A percentile compares a stretch with the other conserved stretches of the same genome.
Evolutionary conservation across 2,797 vertebrate species (phyloP).

Genomic region (Gobionotothen gibberifrons): DNA sequence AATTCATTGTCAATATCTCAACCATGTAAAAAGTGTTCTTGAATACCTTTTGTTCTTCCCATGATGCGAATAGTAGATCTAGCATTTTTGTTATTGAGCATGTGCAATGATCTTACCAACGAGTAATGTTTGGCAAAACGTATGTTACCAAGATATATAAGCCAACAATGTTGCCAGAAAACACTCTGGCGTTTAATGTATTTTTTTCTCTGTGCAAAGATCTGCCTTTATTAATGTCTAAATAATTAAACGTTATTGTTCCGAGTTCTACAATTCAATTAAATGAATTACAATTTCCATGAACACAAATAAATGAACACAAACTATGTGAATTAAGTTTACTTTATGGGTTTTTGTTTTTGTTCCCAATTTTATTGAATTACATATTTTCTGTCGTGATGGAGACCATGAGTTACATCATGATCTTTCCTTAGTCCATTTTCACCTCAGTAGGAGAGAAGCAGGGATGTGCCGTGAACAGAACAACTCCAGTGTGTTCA

Average conservation of each 20-base stretch:
- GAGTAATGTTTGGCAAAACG: slow-evolving; percentile 1
- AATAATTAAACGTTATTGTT: neutral
- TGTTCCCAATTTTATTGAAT: slow-evolving; percentile 10
- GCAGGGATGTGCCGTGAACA: slow-evolving; percentile 6
- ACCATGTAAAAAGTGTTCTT: neutral
- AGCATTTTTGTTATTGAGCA: slow-evolving; percentile 13
- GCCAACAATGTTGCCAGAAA: slow-evolving; percentile 8
- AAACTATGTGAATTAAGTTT: slow-evolving; percentile 6
- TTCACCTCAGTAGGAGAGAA: slow-evolving; percentile 26
- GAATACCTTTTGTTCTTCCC: too few species aligned
- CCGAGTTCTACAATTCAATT: neutral
- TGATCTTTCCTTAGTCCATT: slow-evolving; percentile 4
- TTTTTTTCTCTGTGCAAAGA: slow-evolving; percentile 1
- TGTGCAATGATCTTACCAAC: slow-evolving; percentile 15
- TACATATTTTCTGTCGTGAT: neutral
- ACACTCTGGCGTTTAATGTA: slow-evolving; percentile 4
- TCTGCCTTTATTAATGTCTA: slow-evolving; percentile 43
- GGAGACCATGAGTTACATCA: neutral
- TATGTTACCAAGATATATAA: slow-evolving; percentile 8
- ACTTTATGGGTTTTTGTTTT: slow-evolving; percentile 33
- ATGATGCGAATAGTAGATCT: slow-evolving; percentile 4
- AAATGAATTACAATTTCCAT: slow-evolving; percentile 13
- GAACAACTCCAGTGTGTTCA: slow-evolving; percentile 57
- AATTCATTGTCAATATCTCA: slow-evolving; percentile 24
- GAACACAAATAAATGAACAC: slow-evolving; percentile 49